phyloP scores from a whole-genome alignment of 2,797 vertebrate species.

The Lithobates sylvaticus region DNA sequence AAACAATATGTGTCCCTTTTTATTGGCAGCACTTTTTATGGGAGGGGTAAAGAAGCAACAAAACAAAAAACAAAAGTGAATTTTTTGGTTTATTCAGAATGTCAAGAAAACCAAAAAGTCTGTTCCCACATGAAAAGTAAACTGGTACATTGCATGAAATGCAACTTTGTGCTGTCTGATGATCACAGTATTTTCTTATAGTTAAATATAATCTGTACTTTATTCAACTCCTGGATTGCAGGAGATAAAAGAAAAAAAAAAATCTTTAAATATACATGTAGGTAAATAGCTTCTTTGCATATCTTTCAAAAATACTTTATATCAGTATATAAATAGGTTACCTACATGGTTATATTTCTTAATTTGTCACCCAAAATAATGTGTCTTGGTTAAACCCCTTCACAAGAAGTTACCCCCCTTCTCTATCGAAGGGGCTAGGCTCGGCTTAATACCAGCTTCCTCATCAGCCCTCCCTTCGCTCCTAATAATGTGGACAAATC shows the following conservation, averaged over 20 bases:
- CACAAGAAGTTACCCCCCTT: slow-evolving; percentile 47
- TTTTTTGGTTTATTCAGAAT: slow-evolving; percentile 70
- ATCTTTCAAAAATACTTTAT: slow-evolving; percentile 80
- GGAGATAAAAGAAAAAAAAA: slow-evolving; percentile 73
- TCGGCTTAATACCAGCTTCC: slow-evolving; percentile 68
- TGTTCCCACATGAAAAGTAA: slow-evolving; percentile 74
- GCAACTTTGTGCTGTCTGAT: slow-evolving; percentile 76
- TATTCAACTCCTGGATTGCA: slow-evolving; percentile 75
- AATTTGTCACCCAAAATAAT: slow-evolving; percentile 71
- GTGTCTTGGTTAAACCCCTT: slow-evolving; percentile 64
- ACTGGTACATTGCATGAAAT: slow-evolving; percentile 75
- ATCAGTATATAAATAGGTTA: slow-evolving; percentile 78
- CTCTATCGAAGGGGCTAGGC: slow-evolving; percentile 50
- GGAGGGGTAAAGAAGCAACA: slow-evolving; percentile 71
- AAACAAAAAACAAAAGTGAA: slow-evolving; percentile 64
- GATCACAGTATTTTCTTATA: slow-evolving; percentile 75
- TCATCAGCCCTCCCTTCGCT: slow-evolving; percentile 43
- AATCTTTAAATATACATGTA: slow-evolving; percentile 82
- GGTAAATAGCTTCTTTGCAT: slow-evolving; percentile 78
- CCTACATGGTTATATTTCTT: slow-evolving; percentile 73
- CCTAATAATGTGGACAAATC: slow-evolving; percentile 77
- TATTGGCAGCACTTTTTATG: slow-evolving; percentile 75
- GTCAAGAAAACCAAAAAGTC: slow-evolving; percentile 72
- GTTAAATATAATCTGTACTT: slow-evolving; percentile 78
- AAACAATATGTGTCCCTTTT: slow-evolving; percentile 90